Evolutionary conservation across 1,140 invertebrate genomes (phyloP), one percentile per base, ranked within the genome.

Genomic region (Camponotus floridanus): DNA sequence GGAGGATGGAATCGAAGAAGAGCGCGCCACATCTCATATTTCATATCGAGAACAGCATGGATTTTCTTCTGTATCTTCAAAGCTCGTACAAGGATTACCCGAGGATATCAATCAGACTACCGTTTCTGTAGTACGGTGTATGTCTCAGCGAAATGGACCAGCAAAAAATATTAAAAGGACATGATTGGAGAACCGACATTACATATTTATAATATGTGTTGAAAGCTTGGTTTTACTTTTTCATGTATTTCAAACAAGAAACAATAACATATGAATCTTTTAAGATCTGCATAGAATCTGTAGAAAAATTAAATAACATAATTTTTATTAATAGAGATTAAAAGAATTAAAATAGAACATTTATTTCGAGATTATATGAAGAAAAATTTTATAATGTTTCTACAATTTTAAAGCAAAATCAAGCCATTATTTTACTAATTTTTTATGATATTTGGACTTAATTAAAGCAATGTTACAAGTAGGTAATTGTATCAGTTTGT

Each of bases 41-140:
- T 95, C 94, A 94, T 91, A 85, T 90, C 88, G 91, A 76, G 94
- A 93, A 92, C 92, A 92, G 92, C 94, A 89, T 92, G 94, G 94
- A 94, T 95, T 95, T 95, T 93, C 89, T 86, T 91, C 61, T 86
- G 92, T 91, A 91, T 92, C 89, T 91, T 86, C 81, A 90, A 91
- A 92, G 89, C 88, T 92, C 91, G 90, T 90, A 87, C 90, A 81
- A 87, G 94, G 93, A 94, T 95, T 93, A 94, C 91, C 86, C 74
- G 86, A 76, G 88, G 93, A 94, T 93, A 94, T 95, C 93, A 93
- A 94, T 94, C 93, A 92, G 92, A 91, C 91, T 76, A 76, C 48
- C 59, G 83, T 57, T 59, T 86, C 64, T 48, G 31, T 33, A 39
- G 67, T 26, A 31, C 76, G 61, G 73, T 42, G 13, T 55, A 48